A percentile compares a stretch with the other conserved stretches of the same genome.
Conservation (phyloP, 2,888 invertebrate genomes). For the Drosophila anomalata region DNA sequence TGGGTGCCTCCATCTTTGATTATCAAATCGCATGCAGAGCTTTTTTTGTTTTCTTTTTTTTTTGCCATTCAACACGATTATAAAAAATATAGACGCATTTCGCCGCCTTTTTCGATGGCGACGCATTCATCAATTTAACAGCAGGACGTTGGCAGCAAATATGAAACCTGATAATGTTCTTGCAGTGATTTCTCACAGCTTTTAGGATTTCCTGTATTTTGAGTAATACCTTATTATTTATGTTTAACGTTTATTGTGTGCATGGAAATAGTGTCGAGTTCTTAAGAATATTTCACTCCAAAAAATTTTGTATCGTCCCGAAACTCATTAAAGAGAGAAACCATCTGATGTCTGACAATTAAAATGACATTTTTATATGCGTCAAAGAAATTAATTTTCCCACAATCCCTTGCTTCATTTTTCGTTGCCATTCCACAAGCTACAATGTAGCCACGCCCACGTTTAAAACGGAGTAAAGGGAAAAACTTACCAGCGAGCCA, state of each 20-base stretch:
- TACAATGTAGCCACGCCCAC: conserved; percentile 32
- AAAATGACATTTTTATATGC: conserved; percentile 33
- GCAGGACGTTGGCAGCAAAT: conserved; percentile 56
- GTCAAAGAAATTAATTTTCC: conserved; percentile 15
- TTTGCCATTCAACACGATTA: conserved; percentile 44
- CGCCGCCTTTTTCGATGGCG: conserved; percentile 29
- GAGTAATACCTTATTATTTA: not conserved
- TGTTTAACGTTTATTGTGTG: too few species aligned
- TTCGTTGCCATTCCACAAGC: not conserved
- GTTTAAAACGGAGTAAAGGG: conserved; percentile 15
- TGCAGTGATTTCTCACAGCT: conserved; percentile 10
- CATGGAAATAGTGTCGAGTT: conserved; percentile 7
- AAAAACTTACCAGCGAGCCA: conserved; percentile 20
- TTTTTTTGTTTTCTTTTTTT: conserved; percentile 8
- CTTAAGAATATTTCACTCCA: conserved; percentile 11
- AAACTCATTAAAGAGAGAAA: conserved; percentile 40
- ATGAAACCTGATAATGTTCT: conserved; percentile 32
- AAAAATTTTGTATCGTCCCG: not conserved
- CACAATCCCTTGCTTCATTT: conserved; percentile 23
- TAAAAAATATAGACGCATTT: conserved; percentile 42
- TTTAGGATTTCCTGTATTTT: not conserved
- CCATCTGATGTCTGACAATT: conserved; percentile 38
- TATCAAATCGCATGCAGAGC: conserved; percentile 53
- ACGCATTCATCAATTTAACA: conserved; percentile 73
- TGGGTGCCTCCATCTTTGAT: conserved; percentile 54